Evolutionary conservation across 1,140 invertebrate genomes (phyloP).

Genomic region (Zaprionus vittiger): DNA sequence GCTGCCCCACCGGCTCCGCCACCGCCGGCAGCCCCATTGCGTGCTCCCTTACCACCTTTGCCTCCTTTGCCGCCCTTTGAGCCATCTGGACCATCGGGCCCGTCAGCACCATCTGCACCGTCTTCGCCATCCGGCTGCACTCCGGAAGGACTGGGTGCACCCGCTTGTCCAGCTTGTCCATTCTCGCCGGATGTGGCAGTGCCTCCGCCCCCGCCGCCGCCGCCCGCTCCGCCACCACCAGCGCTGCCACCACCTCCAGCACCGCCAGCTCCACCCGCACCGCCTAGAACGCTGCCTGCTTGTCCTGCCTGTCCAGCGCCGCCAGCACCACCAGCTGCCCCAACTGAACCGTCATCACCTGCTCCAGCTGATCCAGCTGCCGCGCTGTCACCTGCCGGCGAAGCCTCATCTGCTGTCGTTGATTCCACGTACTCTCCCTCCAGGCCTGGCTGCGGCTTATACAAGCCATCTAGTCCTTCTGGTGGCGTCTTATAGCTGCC

Average conservation of each 20-base stretch:
- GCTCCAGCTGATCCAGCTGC: conserved; percentile 5
- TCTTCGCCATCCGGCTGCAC: conserved; percentile 70
- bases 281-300: conserved; percentile 51
- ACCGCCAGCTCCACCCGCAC: conserved; percentile 55
- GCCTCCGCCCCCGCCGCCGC: conserved; percentile 65
- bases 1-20: conserved; percentile 81
- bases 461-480: conserved; percentile 53
- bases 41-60: conserved; percentile 73
- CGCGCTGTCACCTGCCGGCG: background rate
- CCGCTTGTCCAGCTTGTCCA: conserved; percentile 58
- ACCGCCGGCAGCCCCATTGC: conserved; percentile 80
- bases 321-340: conserved; percentile 44
- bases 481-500: conserved; percentile 63
- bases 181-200: conserved; percentile 61
- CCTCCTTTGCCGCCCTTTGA: conserved; percentile 76
- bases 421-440: conserved; percentile 60
- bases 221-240: conserved; percentile 64
- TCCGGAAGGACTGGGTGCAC: conserved; percentile 63
- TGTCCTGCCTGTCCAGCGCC: conserved; percentile 47
- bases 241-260: conserved; percentile 51
- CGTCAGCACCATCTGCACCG: conserved; percentile 72
- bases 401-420: conserved; percentile 19
- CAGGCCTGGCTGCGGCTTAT: conserved; percentile 58
- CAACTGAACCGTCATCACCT: conserved; percentile 1
- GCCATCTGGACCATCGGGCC: conserved; percentile 59